Evolutionary conservation across 1,140 invertebrate species (phyloP), one percentile per base, ranked within the genome.

Genomic region (Gonatopus flavifemur): DNA sequence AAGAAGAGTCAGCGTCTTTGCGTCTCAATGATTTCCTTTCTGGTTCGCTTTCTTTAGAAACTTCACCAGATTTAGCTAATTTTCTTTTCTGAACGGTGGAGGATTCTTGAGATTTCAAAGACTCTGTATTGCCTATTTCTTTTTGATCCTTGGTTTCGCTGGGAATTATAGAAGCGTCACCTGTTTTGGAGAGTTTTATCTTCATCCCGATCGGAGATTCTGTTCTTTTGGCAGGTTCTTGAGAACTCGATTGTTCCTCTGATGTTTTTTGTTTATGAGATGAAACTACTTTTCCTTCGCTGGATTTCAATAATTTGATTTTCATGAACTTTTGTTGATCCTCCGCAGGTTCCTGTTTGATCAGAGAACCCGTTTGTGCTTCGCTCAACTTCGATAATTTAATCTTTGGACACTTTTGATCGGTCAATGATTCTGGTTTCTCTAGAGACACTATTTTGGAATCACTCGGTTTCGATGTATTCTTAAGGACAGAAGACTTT

Each of bases 131-230:
- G 1, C 18, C 0, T 12, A 10, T 40, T 38, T 66, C 59, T 13
- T 48, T 49, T 8, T 45, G 30, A 16, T 72, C 66, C 7, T 59
- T 52, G 3, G 25, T 3, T 16, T 70, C 68, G 22, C 10, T 42
- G 9, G 57, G 49, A 43, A 74, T 58, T 24, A 76, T 74, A 16
- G 72, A 69, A 12, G 72, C 69, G 36, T 74, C 72, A 1, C 71
- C 68, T 8, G 56, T 70, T 43, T 72, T 76, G 0, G 66, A 66
- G 5, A 75, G 37, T 43, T 77, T 77, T 7, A 75, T 66, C 38
- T 74, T 77, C 69, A 74, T 72, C n/a, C 70, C 71, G 24, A 73
- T 54, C 6, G 73, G 67, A 10, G 72, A 75, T 43, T 76, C 73
- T 33, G 52, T 63, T 37, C 60, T 53, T 12, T 59, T 60, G 0